Evolutionary conservation across 1,140 invertebrate genomes (phyloP).

Genomic region (Ceratina australensis): DNA sequence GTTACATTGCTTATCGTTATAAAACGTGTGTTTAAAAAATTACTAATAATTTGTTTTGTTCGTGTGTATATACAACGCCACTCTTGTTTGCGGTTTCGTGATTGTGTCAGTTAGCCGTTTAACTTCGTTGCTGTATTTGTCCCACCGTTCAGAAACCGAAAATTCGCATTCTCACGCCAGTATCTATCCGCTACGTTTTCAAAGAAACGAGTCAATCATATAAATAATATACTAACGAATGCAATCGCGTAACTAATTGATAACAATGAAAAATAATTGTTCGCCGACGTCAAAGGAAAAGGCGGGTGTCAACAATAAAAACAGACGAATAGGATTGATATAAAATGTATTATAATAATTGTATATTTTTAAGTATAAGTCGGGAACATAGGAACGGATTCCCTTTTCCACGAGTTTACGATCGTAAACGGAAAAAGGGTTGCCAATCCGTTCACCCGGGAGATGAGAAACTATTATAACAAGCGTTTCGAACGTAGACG

Average conservation of each 20-base stretch:
- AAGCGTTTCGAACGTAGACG: conserved; percentile 66
- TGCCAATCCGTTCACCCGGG: conserved; percentile 53
- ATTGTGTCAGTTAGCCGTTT: conserved; percentile 4
- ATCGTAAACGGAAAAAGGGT: conserved; percentile 10
- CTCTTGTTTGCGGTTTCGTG: neutral
- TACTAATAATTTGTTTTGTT: conserved; percentile 26
- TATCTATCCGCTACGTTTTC: no score
- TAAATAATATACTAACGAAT: neutral
- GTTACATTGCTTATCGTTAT: conserved; percentile 30
- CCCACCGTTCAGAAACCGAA: neutral
- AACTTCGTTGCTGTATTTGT: conserved; percentile 26
- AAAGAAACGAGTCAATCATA: no score
- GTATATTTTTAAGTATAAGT: conserved; percentile 67
- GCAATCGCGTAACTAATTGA: neutral
- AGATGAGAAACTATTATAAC: conserved; percentile 70
- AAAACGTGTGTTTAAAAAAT: conserved; percentile 26
- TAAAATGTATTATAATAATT: conserved; percentile 78
- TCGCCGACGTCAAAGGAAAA: conserved; percentile 14
- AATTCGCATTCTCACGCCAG: neutral
- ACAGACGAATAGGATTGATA: conserved; percentile 72
- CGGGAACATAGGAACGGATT: conserved; percentile 59
- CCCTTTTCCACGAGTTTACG: conserved; percentile 10
- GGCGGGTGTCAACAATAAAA: conserved; percentile 43
- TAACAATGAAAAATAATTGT: conserved; percentile 4
- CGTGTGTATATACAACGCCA: conserved; percentile 26